Percentiles rank a stretch among this genome's conserved stretches.
Conservation (phyloP, 2,797 vertebrate genomes). For the Uromys caudimaculatus region DNA sequence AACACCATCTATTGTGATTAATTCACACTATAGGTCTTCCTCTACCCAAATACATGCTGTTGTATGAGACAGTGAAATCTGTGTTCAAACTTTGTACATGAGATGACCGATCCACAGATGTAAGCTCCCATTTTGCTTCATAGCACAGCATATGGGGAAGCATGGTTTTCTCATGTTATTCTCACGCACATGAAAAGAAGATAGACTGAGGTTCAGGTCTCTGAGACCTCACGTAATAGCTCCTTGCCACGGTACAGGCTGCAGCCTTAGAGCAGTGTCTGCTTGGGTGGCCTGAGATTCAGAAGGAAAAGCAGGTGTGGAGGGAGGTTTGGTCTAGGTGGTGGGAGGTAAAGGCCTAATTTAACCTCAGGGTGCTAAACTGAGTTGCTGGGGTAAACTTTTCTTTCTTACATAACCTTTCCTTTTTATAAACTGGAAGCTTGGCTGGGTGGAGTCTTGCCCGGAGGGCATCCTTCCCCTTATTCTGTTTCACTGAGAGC, state of each 20-base stretch:
- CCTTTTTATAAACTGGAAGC: background rate
- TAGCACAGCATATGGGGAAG: background rate
- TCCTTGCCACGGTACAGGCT: background rate
- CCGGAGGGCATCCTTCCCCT: background rate
- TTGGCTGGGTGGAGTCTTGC: background rate
- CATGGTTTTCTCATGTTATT: background rate
- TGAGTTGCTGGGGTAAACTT: background rate
- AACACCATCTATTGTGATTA: background rate
- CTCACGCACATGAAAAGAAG: background rate
- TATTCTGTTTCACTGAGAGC: background rate
- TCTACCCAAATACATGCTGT: background rate
- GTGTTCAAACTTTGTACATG: background rate
- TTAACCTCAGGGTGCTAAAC: background rate
- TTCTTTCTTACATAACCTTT: background rate
- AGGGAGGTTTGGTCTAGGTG: background rate
- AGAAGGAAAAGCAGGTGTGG: background rate
- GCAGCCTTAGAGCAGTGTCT: background rate
- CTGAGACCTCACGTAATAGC: background rate
- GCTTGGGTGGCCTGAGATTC: background rate
- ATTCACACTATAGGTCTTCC: background rate
- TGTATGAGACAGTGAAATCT: background rate
- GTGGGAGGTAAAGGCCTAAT: background rate
- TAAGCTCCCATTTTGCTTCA: background rate
- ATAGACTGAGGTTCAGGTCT: background rate
- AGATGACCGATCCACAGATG: background rate